Conservation (phyloP, 2,797 vertebrate genomes). For the Dendrocincla tyrannina region DNA sequence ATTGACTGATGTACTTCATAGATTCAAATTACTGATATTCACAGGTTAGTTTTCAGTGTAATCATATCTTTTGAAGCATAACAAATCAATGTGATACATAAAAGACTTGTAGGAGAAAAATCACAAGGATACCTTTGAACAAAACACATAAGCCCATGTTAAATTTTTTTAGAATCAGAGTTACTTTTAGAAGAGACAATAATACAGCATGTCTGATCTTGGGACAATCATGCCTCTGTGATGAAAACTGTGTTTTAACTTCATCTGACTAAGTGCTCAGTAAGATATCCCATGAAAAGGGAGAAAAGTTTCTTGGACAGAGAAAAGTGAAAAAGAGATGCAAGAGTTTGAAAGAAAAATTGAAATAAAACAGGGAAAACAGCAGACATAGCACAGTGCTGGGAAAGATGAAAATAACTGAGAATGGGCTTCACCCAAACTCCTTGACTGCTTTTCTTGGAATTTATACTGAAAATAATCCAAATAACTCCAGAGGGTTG, state of each 20-base stretch:
- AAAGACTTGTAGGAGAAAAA: neutral
- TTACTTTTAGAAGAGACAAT: neutral
- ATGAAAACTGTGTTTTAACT: neutral
- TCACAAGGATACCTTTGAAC: neutral
- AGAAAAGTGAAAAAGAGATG: neutral
- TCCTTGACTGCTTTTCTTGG: neutral
- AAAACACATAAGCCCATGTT: neutral
- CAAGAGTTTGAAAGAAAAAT: neutral
- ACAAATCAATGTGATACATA: constrained; percentile 11
- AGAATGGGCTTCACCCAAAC: neutral
- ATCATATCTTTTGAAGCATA: constrained; percentile 59
- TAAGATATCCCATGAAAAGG: neutral
- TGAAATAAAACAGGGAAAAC: neutral
- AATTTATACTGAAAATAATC: neutral
- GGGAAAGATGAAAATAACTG: neutral
- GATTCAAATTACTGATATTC: constrained; percentile 74
- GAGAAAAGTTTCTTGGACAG: neutral
- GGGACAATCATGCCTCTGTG: neutral
- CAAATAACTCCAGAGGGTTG: neutral
- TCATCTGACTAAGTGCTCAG: neutral
- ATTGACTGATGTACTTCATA: constrained; percentile 76
- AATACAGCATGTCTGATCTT: neutral
- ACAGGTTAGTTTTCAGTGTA: constrained; percentile 63
- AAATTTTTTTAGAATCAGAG: neutral
- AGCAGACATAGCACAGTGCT: neutral